A percentile compares a stretch with the other conserved stretches of the same genome.
phyloP scores from a whole-genome alignment of 1,140 invertebrate genomes.

The Drosophila nikananu region DNA sequence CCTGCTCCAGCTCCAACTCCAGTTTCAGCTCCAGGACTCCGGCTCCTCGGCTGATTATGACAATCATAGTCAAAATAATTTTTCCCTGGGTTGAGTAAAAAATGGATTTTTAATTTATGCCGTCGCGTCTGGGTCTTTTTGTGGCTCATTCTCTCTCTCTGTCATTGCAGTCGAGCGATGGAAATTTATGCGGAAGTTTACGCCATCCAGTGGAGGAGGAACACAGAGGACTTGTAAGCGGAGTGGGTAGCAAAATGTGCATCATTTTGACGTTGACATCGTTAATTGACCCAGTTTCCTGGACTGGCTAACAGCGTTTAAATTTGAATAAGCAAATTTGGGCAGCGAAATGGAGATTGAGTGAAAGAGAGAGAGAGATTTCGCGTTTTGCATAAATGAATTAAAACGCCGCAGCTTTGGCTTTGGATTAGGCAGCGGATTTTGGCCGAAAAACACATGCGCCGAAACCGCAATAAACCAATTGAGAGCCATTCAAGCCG shows the following conservation, averaged over 20 bases:
- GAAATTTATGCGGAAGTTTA: constrained; percentile 62
- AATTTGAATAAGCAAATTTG: constrained; percentile 74
- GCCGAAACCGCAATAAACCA: constrained; percentile 49
- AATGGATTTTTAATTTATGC: constrained; percentile 59
- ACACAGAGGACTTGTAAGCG: neutral
- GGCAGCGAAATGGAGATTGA: constrained; percentile 37
- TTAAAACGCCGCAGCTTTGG: constrained; percentile 52
- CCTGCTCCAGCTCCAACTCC: neutral
- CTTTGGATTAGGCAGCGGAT: constrained; percentile 50
- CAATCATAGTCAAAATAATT: constrained; percentile 52
- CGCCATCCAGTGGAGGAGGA: constrained; percentile 5
- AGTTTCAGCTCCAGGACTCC: neutral
- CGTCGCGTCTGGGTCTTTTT: neutral
- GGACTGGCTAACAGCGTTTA: constrained; percentile 65
- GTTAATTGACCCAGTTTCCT: constrained; percentile 74
- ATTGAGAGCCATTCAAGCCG: constrained; percentile 49
- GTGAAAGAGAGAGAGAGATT: constrained; percentile 11
- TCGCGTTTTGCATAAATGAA: constrained; percentile 67
- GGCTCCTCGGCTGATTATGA: constrained; percentile 41
- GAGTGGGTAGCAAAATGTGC: constrained; percentile 41
- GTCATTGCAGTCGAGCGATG: constrained; percentile 22
- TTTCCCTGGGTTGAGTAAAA: constrained; percentile 26
- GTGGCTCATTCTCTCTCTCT: neutral
- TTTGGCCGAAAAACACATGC: constrained; percentile 59
- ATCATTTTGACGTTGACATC: constrained; percentile 62